A percentile compares a stretch with the other conserved stretches of the same genome.
phyloP scores from a whole-genome alignment of 92 coral and sea anemone species.

The Montipora capitata region DNA sequence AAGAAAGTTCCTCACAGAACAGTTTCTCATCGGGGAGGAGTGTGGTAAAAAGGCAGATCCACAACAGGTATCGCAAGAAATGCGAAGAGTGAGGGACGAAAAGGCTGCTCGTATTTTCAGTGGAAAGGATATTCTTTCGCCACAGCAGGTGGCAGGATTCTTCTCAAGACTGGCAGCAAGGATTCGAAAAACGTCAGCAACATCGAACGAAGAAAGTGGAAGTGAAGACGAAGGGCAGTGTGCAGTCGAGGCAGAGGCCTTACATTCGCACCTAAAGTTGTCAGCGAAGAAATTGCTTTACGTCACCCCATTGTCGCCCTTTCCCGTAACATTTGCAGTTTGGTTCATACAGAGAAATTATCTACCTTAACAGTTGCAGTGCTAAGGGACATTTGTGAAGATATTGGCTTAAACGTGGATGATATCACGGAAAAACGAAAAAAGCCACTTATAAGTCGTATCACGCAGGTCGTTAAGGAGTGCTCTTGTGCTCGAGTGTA shows the following conservation, averaged over 20 bases:
- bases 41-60: conserved; percentile 27
- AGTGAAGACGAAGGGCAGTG: not conserved
- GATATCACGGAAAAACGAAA: conserved; percentile 31
- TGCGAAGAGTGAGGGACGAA: conserved; percentile 40
- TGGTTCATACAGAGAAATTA: conserved; percentile 18
- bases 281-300: conserved; percentile 16
- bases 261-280: conserved; percentile 24
- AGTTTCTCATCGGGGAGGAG: conserved; percentile 35
- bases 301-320: conserved; percentile 37
- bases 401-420: conserved; percentile 35
- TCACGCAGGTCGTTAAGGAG: conserved; percentile 28
- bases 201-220: conserved; percentile 10
- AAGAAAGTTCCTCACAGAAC: not conserved
- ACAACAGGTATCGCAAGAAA: conserved; percentile 39
- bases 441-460: conserved; percentile 45
- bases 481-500: conserved; percentile 21
- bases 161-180: conserved; percentile 14
- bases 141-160: conserved; percentile 40
- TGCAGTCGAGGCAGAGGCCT: conserved; percentile 32
- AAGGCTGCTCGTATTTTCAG: conserved; percentile 21
- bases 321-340: conserved; percentile 6
- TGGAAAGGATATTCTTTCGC: conserved; percentile 36
- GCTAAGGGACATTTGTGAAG: not conserved
- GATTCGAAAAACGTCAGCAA: conserved; percentile 21
- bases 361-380: conserved; percentile 13